Percentiles rank a stretch among this genome's conserved stretches.
Evolutionary conservation across 2,888 invertebrate genomes (phyloP).

Genomic region (Ormyrus labotus): DNA sequence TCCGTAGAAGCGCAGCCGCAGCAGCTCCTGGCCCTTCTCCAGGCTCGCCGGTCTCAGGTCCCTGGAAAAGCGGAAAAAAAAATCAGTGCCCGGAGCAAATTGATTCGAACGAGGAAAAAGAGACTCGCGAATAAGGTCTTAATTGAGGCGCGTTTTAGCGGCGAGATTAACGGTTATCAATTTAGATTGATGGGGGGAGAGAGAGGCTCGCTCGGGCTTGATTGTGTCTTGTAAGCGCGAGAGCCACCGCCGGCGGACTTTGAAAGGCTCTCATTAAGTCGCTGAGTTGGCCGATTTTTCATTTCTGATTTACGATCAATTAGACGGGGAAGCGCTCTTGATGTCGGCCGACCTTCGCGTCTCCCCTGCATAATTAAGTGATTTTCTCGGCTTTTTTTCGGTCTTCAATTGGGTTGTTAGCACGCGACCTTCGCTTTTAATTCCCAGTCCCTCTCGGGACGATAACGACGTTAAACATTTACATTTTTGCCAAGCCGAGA

Average conservation of each 20-base stretch:
- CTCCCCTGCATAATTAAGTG: no score
- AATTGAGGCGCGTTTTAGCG: conserved; percentile 37
- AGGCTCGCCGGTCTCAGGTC: conserved; percentile 90
- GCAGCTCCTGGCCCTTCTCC: conserved; percentile 90
- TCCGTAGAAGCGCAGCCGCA: conserved; percentile 87
- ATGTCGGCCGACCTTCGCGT: neutral
- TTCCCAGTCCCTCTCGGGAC: no score
- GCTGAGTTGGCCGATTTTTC: neutral
- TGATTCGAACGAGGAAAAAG: conserved; percentile 32
- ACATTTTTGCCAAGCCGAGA: no score
- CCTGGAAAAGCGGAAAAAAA: conserved; percentile 76
- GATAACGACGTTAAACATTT: no score
- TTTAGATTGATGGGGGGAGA: conserved; percentile 37
- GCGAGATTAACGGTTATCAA: conserved; percentile 46
- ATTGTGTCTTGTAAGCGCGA: conserved; percentile 10
- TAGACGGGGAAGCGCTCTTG: neutral
- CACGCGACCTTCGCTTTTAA: no score
- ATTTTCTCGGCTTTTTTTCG: no score
- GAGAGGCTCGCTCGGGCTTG: neutral
- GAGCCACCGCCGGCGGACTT: neutral
- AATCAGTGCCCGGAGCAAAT: neutral
- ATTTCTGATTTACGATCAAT: conserved; percentile 38
- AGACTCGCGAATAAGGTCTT: conserved; percentile 8
- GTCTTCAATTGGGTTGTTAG: no score
- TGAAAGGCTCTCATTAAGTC: conserved; percentile 31